Conservation (phyloP, 2,797 vertebrate species). For the Champsocephalus esox region DNA sequence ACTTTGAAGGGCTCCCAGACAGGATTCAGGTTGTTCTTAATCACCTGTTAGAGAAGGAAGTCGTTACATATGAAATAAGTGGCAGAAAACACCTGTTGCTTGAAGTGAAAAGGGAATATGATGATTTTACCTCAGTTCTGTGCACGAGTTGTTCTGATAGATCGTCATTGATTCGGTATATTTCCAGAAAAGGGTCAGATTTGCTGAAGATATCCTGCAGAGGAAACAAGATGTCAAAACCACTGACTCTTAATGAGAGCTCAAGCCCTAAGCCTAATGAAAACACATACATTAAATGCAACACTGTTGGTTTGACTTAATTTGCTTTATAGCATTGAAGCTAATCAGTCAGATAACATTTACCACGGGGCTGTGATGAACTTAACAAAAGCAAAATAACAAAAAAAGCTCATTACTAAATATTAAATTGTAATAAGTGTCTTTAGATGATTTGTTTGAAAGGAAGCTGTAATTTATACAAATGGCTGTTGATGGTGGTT, state of each 20-base stretch:
- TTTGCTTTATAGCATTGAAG: slow-evolving; percentile 5
- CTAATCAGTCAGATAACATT: slow-evolving; percentile 13
- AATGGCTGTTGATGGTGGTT: slow-evolving; percentile 36
- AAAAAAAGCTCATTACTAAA: neutral
- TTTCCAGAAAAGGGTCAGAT: slow-evolving; percentile 96
- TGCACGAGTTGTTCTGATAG: slow-evolving; percentile 93
- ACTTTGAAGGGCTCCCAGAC: slow-evolving; percentile 97
- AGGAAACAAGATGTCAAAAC: slow-evolving; percentile 20
- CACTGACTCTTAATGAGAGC: neutral
- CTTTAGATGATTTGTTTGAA: neutral
- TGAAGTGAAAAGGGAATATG: slow-evolving; percentile 10
- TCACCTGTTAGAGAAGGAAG: slow-evolving; percentile 83
- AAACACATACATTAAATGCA: neutral
- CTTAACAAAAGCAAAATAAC: neutral
- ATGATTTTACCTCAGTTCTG: slow-evolving; percentile 91
- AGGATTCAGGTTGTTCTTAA: slow-evolving; percentile 97
- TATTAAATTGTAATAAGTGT: neutral
- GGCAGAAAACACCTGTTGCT: slow-evolving; percentile 9
- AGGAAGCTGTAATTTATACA: slow-evolving; percentile 7
- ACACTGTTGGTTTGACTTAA: slow-evolving; percentile 1
- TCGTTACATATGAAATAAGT: slow-evolving; percentile 16
- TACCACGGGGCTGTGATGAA: neutral
- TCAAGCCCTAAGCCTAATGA: slow-evolving; percentile 2
- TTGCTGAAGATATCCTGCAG: slow-evolving; percentile 97
- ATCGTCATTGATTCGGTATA: slow-evolving; percentile 92